Base-by-base conservation (phyloP, 1,140 invertebrate species). In the Rhagoletis pomonella region DNA sequence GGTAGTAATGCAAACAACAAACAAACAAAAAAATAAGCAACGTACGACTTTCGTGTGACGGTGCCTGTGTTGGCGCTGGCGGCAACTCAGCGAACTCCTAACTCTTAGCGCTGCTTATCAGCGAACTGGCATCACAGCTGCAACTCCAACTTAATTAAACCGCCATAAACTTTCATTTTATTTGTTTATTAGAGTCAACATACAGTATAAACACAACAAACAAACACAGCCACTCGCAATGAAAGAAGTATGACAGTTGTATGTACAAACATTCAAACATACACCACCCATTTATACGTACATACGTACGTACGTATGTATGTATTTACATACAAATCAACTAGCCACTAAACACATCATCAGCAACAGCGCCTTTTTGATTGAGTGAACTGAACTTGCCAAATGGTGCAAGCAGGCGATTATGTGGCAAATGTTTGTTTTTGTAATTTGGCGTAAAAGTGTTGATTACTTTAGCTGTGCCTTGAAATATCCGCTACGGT, bases 121-220 rank as follows among this genome's bases (percentile, higher is more conserved):
- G 73, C 73, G 47, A 5, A 29, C 73, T 55, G 73, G 73, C 73
- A 81, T 81, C 73, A 58, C 55, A 9, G 73, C 47, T 19, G 73
- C 73, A 81, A 81, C 47, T 19, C 47, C 73, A 81, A 81, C 50
- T 81, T 81, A 81, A 81, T 81, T 55, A 81, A 81, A 81, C n/a
- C 73, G 73, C 73, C 47, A 55, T 81, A 81, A 81, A 81, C 73
- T 81, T 81, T 81, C 73, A 81, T 81, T 81, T 81, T 81, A 81
- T 81, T 81, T 81, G 73, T 42, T 81, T 55, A 81, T 42, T 55
- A 81, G 47, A 47, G 17, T 44, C 73, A 81, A 39, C 69, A 50
- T 14, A n/a, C 47, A n/a, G 60, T 14, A 62, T n/a, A 62, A 17
- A n/a, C 5, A 7, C 5, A 55, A 55, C 50, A 55, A 55, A 55